These are phyloP conservation scores for Echinops telfairi DNA, from an alignment of 2,113 vertebrate genomes.

Conservation along the genomic window DNA sequence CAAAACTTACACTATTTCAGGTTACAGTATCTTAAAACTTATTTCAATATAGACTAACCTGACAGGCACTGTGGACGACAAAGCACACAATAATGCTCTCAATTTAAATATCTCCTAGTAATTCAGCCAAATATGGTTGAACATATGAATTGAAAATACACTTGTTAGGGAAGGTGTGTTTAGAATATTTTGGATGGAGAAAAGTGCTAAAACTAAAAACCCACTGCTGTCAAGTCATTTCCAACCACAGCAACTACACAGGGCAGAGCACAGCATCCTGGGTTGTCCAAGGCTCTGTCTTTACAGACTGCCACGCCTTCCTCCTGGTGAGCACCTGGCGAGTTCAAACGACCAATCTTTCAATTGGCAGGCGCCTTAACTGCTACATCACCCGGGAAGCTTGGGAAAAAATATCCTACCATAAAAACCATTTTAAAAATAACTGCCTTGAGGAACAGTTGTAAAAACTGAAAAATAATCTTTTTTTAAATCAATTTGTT, in stretches of 20 bases:
- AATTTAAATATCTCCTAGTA: constrained; percentile 28
- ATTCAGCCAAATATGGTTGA: constrained; percentile 11
- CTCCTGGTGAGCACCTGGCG: neutral
- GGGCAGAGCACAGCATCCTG: neutral
- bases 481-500: neutral
- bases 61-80: neutral
- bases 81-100: neutral
- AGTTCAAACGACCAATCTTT: neutral
- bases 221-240: neutral
- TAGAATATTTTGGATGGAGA: neutral
- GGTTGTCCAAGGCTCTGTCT: neutral
- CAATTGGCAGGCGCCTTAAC: neutral
- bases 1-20: constrained; percentile 30
- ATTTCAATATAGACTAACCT: constrained; percentile 41
- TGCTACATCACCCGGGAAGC: neutral
- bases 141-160: neutral
- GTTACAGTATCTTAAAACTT: constrained; percentile 22
- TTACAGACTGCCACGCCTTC: neutral
- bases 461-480: neutral
- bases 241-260: neutral
- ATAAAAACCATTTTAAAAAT: constrained; percentile 9
- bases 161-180: neutral
- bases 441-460: neutral
- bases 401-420: neutral
- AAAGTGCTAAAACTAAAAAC: neutral